Base-by-base conservation (phyloP, 2,113 vertebrate genomes). In the Paramormyrops kingsleyae region DNA sequence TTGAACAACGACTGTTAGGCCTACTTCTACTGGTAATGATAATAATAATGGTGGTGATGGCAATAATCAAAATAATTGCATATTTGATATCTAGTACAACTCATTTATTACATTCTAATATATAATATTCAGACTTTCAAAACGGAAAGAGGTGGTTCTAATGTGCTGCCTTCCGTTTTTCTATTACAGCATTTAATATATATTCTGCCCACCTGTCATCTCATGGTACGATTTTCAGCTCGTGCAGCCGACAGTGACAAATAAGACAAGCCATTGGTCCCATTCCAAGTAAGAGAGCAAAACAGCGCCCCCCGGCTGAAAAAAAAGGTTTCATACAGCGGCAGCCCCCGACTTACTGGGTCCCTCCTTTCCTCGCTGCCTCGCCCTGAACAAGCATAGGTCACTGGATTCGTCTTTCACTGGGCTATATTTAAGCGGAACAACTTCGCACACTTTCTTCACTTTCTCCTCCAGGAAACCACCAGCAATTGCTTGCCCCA, bases 361-460 rank as follows among this genome's bases (percentile, higher is more conserved):
- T 56, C 31, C 46, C 87, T 35, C 83, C 52, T 66, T 89, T 80
- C 88, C 89, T 87, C 83, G 47, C 87, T 87, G 87, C 90, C 88
- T 85, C 47, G 87, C 90, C 87, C 83, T 91, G 49, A 91, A 70
- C 74, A 89, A 90, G 88, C 91, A 93, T 90, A 93, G 91, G 92
- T 95, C 93, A 94, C 6, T 47, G 90, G 92, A 93, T 90, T 95
- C 93, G 86, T 89, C 88, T 95, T 95, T 94, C 95, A 94, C 47
- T 84, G 86, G 19, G 83, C 94, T 94, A 95, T 92, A 93, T 95
- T 95, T 95, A 95, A 93, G 90, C 87, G 44, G 89, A 80, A 90
- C 77, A 50, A 89, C 90, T 84, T 84, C 44, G 42, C 19, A 27
- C 39, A 84, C 83, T 47, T 47, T 84, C 83, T 84, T n/a, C 44